Conservation (phyloP, 2,797 vertebrate genomes). For the Denticeps clupeoides region DNA sequence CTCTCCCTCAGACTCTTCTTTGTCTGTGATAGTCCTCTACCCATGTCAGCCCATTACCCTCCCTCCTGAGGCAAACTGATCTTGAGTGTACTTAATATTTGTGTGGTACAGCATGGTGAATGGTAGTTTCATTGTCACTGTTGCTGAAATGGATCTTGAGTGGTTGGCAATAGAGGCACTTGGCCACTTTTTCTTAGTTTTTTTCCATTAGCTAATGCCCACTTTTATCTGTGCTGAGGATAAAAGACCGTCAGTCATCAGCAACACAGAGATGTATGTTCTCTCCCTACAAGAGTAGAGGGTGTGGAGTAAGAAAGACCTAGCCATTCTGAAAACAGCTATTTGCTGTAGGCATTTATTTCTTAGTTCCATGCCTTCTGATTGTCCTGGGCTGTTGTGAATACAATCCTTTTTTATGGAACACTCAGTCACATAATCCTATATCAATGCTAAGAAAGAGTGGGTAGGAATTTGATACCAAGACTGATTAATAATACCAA, state of each 20-base stretch:
- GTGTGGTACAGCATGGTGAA: too few relatives aligned
- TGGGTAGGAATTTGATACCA: too few relatives aligned
- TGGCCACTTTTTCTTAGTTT: conserved; percentile 30
- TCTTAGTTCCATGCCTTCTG: conserved; percentile 1
- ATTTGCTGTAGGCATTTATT: neutral
- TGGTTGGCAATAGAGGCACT: conserved; percentile 45
- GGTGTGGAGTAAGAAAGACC: too few relatives aligned
- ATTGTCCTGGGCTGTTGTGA: neutral
- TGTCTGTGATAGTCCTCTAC: conserved; percentile 35
- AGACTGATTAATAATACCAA: too few relatives aligned
- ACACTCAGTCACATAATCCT: too few relatives aligned
- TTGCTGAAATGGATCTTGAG: conserved; percentile 62
- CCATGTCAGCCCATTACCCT: conserved; percentile 45
- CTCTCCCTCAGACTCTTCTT: too few relatives aligned
- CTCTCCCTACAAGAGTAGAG: too few relatives aligned
- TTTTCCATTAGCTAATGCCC: conserved; percentile 70
- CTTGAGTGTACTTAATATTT: conserved; percentile 76
- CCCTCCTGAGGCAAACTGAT: conserved; percentile 60
- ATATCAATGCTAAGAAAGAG: too few relatives aligned
- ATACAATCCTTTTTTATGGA: too few relatives aligned
- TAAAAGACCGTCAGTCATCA: conserved; percentile 40
- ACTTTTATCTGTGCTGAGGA: conserved; percentile 51
- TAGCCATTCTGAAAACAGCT: too few relatives aligned
- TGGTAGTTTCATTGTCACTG: conserved; percentile 51
- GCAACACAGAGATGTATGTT: neutral